Base-by-base conservation (phyloP, 2,797 vertebrate species). In the Lemur catta region DNA sequence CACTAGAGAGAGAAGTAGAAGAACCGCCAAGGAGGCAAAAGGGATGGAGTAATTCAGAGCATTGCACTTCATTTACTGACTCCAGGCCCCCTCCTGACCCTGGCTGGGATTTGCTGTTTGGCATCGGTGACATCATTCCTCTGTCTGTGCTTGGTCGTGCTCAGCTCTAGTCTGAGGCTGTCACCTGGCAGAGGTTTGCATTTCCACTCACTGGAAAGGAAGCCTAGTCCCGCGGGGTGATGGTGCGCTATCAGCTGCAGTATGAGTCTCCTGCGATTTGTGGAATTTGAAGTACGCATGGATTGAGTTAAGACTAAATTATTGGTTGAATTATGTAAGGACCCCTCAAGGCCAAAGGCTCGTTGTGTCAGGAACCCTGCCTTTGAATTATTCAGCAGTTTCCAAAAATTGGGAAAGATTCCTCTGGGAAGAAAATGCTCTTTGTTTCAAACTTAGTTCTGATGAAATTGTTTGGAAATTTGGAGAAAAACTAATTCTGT, bases 401-500 rank as follows among this genome's bases (percentile, higher is more conserved):
- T 93, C 74, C 63, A 46, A 50, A 69, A 85, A 6, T 38, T 18
- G 13, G 38, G 41, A 59, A 52, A 6, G 33, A 50, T 50, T 85
- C 35, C 20, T 38, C 2, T 72, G 84, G 65, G 69, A 72, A 46
- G 14, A 86, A 59, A 74, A 52, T 80, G 30, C 24, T 76, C 41
- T 95, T 78, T 61, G 41, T 91, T 89, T 84, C 76, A 72, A 24
- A 76, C 24, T 88, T 26, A 28, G 84, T 91, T 65, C 74, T 85
- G 52, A 48, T 55, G 43, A 84, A 89, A 57, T 71, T 24, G 0
- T 90, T 90, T 48, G 48, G 41, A 30, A 93, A 46, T 30, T 93
- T 59, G 43, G 38, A 82, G 43, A 20, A 28, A 84, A 59, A 71
- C 11, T 14, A 48, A 12, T 41, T 82, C 69, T 84, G 43, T 52